phyloP scores from a whole-genome alignment of 2,797 vertebrate genomes.

The Lophotriccus pileatus region DNA sequence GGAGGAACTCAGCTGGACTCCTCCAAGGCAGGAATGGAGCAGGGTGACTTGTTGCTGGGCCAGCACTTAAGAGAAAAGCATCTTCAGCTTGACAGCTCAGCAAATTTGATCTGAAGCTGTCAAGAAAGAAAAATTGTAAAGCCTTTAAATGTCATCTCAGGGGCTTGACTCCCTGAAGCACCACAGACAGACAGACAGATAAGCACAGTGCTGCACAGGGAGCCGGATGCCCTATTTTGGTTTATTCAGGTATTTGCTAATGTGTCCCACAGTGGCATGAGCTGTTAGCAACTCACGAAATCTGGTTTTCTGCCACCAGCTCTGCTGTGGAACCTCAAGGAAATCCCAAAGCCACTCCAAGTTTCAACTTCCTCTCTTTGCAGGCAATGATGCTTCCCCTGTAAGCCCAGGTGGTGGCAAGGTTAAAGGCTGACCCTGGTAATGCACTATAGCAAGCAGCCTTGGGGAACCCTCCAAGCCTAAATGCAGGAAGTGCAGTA shows the following conservation, averaged over 20 bases:
- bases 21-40: not conserved
- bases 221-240: not conserved
- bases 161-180: not conserved
- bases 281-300: not conserved
- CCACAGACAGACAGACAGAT: not conserved
- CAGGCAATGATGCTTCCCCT: not conserved
- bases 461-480: not conserved
- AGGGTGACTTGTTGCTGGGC: not conserved
- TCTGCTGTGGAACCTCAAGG: not conserved
- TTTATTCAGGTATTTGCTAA: not conserved
- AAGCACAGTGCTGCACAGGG: not conserved
- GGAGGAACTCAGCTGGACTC: not conserved
- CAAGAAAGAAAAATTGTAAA: not conserved
- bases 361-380: not conserved
- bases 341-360: not conserved
- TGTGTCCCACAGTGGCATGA: conserved; percentile 16
- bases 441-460: not conserved
- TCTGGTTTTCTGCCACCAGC: conserved; percentile 14
- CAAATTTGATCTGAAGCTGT: conserved; percentile 28
- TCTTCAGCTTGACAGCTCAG: conserved; percentile 28
- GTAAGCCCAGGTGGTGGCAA: not conserved
- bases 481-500: not conserved
- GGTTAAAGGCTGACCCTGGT: not conserved
- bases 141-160: conserved; percentile 20
- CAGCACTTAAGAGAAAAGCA: conserved; percentile 22